Conservation (phyloP, 2,888 invertebrate genomes). For the Seira sanloemensis region DNA sequence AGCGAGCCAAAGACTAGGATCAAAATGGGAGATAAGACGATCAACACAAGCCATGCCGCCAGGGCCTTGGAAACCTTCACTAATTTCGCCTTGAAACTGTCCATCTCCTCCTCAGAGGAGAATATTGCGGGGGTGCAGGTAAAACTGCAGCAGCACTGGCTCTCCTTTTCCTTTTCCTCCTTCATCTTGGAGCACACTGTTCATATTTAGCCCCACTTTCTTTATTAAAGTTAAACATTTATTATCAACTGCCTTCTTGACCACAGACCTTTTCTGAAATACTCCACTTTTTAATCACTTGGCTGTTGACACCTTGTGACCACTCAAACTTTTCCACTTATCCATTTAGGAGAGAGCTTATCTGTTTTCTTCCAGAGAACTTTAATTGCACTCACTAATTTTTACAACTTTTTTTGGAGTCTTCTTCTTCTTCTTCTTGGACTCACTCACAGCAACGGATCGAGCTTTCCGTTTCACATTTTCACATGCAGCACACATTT, state of each 20-base stretch:
- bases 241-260: too few relatives aligned
- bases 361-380: too few relatives aligned
- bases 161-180: constrained; percentile 10
- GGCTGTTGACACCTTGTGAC: constrained; percentile 6
- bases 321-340: neutral
- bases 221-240: too few relatives aligned
- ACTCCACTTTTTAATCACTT: neutral
- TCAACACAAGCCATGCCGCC: constrained; percentile 54
- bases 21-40: constrained; percentile 50
- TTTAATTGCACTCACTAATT: too few relatives aligned
- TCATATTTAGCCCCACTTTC: too few relatives aligned
- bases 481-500: too few relatives aligned
- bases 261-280: too few relatives aligned
- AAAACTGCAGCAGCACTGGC: neutral
- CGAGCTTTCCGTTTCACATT: too few relatives aligned
- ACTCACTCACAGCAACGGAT: too few relatives aligned
- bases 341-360: too few relatives aligned
- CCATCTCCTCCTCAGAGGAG: constrained; percentile 39
- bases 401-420: too few relatives aligned
- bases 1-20: constrained; percentile 39
- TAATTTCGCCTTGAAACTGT: constrained; percentile 28
- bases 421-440: too few relatives aligned
- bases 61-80: constrained; percentile 38
- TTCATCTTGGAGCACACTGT: neutral
- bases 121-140: neutral